Evolutionary conservation across 2,797 vertebrate genomes (phyloP).

Genomic region (Girardinus metallicus): DNA sequence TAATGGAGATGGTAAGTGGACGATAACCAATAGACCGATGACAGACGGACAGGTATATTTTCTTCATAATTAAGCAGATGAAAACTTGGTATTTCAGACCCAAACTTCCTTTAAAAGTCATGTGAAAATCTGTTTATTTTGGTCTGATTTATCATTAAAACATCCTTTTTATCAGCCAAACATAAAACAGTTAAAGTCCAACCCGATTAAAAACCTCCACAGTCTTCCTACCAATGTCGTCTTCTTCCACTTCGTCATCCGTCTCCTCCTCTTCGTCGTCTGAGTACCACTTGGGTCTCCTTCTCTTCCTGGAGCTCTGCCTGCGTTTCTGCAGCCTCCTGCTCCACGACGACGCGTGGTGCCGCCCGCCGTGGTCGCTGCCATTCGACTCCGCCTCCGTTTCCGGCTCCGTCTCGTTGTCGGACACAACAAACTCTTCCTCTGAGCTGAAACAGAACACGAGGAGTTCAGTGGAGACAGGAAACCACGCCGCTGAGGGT

Average conservation of each 20-base stretch:
- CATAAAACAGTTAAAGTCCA: background rate
- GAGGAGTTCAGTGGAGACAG: background rate
- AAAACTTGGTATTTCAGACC: background rate
- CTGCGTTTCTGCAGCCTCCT: constrained; percentile 76
- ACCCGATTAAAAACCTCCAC: background rate
- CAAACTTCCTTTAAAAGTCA: background rate
- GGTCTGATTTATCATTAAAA: background rate
- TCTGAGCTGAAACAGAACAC: constrained; percentile 83
- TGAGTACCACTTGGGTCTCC: constrained; percentile 88
- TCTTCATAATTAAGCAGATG: background rate
- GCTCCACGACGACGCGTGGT: constrained; percentile 50
- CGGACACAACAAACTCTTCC: constrained; percentile 89
- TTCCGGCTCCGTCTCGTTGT: constrained; percentile 87
- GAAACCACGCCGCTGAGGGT: background rate
- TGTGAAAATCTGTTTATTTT: background rate
- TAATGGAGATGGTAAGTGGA: background rate
- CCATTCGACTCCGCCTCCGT: constrained; percentile 84
- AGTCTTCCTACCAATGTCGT: constrained; percentile 69
- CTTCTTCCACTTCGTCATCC: constrained; percentile 87
- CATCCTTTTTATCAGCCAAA: background rate
- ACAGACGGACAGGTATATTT: background rate
- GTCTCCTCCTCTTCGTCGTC: constrained; percentile 94
- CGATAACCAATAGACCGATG: background rate
- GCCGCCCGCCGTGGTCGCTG: constrained; percentile 76
- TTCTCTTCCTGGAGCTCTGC: constrained; percentile 80